A percentile compares a stretch with the other conserved stretches of the same genome.
Evolutionary conservation across 2,113 vertebrate species (phyloP).

Genomic region (Merops nubicus): DNA sequence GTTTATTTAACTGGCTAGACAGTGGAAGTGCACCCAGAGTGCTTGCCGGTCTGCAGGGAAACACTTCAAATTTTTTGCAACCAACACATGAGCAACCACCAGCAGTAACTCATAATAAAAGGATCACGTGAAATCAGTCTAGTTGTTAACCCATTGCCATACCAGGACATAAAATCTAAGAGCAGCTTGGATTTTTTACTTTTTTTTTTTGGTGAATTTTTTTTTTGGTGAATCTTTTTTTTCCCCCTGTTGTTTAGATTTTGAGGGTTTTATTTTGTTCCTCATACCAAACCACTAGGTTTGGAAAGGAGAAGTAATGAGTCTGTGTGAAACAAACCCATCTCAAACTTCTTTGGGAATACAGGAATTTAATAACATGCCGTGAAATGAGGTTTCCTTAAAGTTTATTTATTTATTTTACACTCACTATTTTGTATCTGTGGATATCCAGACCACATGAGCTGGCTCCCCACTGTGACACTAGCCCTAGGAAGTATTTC

Average conservation of each 20-base stretch:
- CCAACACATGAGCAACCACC: not conserved
- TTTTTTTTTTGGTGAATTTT: too few relatives aligned
- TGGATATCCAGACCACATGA: not conserved
- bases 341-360: accelerated
- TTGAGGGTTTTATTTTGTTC: not conserved
- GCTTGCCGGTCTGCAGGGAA: not conserved
- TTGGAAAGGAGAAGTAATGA: not conserved
- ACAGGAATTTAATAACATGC: not conserved
- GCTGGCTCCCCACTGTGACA: not conserved
- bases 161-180: not conserved
- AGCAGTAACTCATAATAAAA: not conserved
- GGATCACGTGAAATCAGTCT: not conserved
- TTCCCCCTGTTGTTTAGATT: not conserved
- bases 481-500: not conserved
- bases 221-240: not conserved
- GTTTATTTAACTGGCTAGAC: not conserved
- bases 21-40: not conserved
- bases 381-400: not conserved
- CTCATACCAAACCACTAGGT: not conserved
- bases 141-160: not conserved
- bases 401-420: not conserved
- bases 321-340: not conserved
- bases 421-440: not conserved
- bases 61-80: not conserved
- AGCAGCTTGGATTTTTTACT: not conserved